Conservation (phyloP, 2,888 invertebrate genomes). For the Odontomyia ornata region DNA sequence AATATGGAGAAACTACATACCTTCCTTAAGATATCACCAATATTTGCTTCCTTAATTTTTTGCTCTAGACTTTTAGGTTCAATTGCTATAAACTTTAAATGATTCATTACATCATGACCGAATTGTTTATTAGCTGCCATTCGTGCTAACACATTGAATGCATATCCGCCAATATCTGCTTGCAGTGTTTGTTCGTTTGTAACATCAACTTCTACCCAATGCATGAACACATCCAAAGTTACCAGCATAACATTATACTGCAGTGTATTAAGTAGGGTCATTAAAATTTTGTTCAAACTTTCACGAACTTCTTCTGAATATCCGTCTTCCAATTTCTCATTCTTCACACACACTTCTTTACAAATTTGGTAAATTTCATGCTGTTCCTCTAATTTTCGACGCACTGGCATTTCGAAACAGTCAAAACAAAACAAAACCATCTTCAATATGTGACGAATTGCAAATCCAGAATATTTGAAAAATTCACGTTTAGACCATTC, state of each 20-base stretch:
- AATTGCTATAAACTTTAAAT: conserved; percentile 55
- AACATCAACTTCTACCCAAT: conserved; percentile 58
- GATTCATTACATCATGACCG: conserved; percentile 55
- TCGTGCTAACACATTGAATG: conserved; percentile 54
- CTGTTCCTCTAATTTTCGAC: conserved; percentile 50
- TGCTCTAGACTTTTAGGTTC: conserved; percentile 56
- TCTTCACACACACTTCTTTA: conserved; percentile 46
- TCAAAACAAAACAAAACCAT: conserved; percentile 55
- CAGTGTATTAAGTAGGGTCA: conserved; percentile 55
- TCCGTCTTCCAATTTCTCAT: not conserved
- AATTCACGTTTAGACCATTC: conserved; percentile 54
- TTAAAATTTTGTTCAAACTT: conserved; percentile 55
- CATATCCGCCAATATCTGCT: conserved; percentile 54
- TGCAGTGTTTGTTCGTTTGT: conserved; percentile 55
- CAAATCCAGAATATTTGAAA: conserved; percentile 56
- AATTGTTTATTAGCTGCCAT: conserved; percentile 54
- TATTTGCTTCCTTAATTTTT: conserved; percentile 53
- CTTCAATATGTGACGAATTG: conserved; percentile 55
- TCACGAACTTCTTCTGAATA: conserved; percentile 51
- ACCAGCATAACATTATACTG: conserved; percentile 57
- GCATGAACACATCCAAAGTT: conserved; percentile 56
- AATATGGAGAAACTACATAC: no score
- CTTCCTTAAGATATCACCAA: conserved; percentile 56
- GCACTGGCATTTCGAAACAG: conserved; percentile 52
- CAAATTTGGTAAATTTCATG: conserved; percentile 54